Percentiles rank a stretch among this genome's conserved stretches.
phyloP scores from a whole-genome alignment of 1,140 invertebrate genomes.

The Bombus terrestris region DNA sequence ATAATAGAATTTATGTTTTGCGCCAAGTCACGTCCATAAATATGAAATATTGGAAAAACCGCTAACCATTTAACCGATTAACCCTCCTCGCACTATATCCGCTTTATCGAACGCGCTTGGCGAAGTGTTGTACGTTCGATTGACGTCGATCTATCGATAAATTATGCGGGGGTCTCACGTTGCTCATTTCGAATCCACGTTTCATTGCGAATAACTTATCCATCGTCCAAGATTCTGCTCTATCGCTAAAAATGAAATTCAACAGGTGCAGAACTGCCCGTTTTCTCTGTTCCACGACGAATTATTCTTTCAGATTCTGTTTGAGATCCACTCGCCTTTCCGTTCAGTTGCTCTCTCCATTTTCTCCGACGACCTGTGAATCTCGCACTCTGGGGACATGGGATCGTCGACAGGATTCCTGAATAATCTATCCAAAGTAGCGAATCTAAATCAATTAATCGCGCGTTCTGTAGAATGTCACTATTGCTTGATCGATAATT shows the following conservation, averaged over 20 bases:
- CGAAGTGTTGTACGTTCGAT: background rate
- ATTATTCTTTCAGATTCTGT: background rate
- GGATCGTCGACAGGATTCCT: background rate
- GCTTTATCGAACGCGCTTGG: background rate
- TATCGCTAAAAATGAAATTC: constrained; percentile 19
- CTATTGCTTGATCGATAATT: background rate
- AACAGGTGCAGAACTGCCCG: constrained; percentile 1
- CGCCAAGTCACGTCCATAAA: background rate
- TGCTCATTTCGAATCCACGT: no score
- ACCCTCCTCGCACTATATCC: background rate
- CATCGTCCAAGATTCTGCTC: background rate
- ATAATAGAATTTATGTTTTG: constrained; percentile 7
- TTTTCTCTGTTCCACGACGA: background rate
- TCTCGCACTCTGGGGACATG: background rate
- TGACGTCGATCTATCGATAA: constrained; percentile 21
- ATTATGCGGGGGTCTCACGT: background rate
- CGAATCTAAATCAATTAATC: constrained; percentile 11
- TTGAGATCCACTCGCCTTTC: background rate
- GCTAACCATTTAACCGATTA: constrained; percentile 4
- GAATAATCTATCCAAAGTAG: background rate
- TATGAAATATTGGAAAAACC: constrained; percentile 19
- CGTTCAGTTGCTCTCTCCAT: background rate
- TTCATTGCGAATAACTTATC: constrained; percentile 22
- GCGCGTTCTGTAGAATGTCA: background rate
- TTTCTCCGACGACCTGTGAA: background rate